Evolutionary conservation across 2,888 invertebrate species (phyloP), one percentile per base, ranked within the genome.

Genomic region (Ligdia adustata): DNA sequence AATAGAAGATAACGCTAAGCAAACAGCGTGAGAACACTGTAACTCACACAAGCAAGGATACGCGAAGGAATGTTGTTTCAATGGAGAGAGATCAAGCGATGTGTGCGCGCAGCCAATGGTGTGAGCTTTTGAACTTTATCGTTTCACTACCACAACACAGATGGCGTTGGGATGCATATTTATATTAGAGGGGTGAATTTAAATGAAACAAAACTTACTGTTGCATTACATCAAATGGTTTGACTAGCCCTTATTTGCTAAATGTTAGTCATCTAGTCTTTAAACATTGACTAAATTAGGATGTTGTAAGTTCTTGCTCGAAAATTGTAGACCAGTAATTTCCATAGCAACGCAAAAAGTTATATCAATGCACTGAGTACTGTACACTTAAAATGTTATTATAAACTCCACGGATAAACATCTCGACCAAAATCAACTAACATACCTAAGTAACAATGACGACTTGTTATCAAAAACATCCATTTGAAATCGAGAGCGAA

Each of bases 51-150:
- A 72, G 15, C 31, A 79, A 69, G 74, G 56, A 60, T 87, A 88
- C 89, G 88, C 88, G 84, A 58, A 87, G 90, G 90, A 90, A 90
- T 90, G 90, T 89, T 80, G 89, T 82, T 82, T 89, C 85, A 88
- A 88, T 88, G 85, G 87, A 85, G 88, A 85, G 87, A 88, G 89
- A 89, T 89, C 85, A 81, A 84, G 84, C 86, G 78, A 82, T 72
- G 70, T 68, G 75, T 75, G 77, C 70, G 72, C 70, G 63, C 72
- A 73, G 65, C 84, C 81, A 82, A 81, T 81, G 60, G 16, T 43
- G 69, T 54, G 75, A 87, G 87, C 87, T 88, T 89, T 84, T 65
- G 62, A 69, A 74, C 79, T 76, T 79, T 60, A 60, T 66, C 46
- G 71, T 86, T 70, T 54, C 15, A 13, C 62, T 37, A 57, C 65